phyloP scores from a whole-genome alignment of 2,113 vertebrate genomes.

The Barbus barbus region DNA sequence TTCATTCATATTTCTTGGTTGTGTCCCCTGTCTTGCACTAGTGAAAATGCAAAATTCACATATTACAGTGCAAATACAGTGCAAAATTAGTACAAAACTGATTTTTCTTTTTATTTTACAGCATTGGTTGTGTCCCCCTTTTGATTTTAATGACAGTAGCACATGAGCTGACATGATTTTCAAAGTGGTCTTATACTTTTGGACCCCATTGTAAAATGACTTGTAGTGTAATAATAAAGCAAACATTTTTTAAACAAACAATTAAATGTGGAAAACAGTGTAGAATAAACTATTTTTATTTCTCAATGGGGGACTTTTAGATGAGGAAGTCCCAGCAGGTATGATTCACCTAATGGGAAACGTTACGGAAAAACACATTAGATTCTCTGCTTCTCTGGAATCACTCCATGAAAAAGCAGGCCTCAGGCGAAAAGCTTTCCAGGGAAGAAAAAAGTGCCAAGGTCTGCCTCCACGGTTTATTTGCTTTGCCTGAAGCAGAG shows the following conservation, averaged over 20 bases:
- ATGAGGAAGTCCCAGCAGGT: not conserved
- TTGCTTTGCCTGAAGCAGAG: conserved; percentile 10
- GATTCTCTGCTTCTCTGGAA: conserved; percentile 3
- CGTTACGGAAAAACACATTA: conserved; percentile 13
- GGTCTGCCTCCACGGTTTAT: conserved; percentile 21
- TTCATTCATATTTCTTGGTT: no score
- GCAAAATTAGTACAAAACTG: no score
- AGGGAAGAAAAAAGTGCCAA: conserved; percentile 15
- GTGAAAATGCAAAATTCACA: no score
- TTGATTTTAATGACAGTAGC: not conserved
- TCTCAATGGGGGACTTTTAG: not conserved
- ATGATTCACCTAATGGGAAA: conserved; percentile 2
- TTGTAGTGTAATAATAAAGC: not conserved
- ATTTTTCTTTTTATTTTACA: no score
- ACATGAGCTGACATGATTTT: not conserved
- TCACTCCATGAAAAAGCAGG: not conserved
- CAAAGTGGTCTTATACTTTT: not conserved
- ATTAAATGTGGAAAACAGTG: not conserved
- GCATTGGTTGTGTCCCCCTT: not conserved
- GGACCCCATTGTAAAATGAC: not conserved
- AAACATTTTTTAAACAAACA: not conserved
- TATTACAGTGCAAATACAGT: no score
- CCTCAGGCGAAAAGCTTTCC: conserved; percentile 21
- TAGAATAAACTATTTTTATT: not conserved
- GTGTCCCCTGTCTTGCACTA: no score